phyloP scores from a whole-genome alignment of 2,797 vertebrate species.

The Esox lucius region DNA sequence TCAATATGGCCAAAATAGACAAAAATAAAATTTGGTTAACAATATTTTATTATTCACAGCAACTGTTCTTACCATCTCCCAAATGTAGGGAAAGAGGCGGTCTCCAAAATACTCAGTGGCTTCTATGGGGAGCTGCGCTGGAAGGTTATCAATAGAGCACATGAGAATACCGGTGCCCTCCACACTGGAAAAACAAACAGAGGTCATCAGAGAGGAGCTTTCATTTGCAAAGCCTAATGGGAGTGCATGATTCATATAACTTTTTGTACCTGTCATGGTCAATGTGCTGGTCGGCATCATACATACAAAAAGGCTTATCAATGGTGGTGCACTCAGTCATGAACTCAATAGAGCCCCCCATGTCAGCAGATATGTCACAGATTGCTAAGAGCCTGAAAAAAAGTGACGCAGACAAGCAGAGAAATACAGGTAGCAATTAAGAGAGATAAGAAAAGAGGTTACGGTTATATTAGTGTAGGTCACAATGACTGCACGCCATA shows the following conservation, averaged over 20 bases:
- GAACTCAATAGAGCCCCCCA: slow-evolving; percentile 96
- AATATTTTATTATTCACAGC: too few relatives aligned
- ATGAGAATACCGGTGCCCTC: slow-evolving; percentile 95
- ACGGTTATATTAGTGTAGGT: neutral
- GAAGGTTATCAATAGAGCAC: slow-evolving; percentile 98
- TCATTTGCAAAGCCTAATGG: neutral
- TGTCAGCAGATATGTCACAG: slow-evolving; percentile 96
- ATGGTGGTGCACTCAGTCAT: slow-evolving; percentile 97
- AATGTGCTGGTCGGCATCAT: slow-evolving; percentile 95
- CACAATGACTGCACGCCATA: neutral
- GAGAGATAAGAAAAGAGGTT: neutral
- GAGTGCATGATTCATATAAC: too few relatives aligned
- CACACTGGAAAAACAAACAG: slow-evolving; percentile 73
- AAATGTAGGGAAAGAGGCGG: slow-evolving; percentile 90
- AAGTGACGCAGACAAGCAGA: neutral
- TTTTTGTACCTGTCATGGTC: slow-evolving; percentile 87
- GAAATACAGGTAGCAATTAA: neutral
- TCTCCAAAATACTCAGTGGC: slow-evolving; percentile 97
- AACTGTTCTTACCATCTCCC: slow-evolving; percentile 91
- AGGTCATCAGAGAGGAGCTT: neutral
- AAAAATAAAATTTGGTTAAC: too few relatives aligned
- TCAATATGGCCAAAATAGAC: too few relatives aligned
- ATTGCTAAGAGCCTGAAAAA: slow-evolving; percentile 87
- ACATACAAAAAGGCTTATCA: slow-evolving; percentile 95
- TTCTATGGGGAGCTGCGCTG: slow-evolving; percentile 95